A percentile compares a stretch with the other conserved stretches of the same genome.
These are phyloP conservation scores for Pedetes capensis DNA, from an alignment of 2,113 vertebrate genomes.

Conservation along the genomic window DNA sequence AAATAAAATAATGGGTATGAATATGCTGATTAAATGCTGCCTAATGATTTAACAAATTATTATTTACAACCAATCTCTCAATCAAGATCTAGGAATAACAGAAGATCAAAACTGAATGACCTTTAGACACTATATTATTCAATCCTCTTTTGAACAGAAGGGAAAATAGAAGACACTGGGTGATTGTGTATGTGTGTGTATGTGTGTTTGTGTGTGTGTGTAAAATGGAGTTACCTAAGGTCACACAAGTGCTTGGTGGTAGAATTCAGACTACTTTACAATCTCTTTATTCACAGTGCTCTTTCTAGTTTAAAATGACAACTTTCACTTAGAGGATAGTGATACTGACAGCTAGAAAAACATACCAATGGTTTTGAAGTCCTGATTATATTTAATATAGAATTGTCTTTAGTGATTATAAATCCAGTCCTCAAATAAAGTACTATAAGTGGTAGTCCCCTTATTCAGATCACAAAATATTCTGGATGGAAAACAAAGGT, in stretches of 20 bases:
- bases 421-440: not conserved
- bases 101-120: not conserved
- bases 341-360: not conserved
- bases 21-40: not conserved
- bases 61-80: not conserved
- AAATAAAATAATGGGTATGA: not conserved
- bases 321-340: not conserved
- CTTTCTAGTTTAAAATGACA: not conserved
- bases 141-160: not conserved
- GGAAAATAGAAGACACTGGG: not conserved
- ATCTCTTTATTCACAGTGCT: not conserved
- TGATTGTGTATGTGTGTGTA: not conserved
- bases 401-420: constrained; percentile 15
- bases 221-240: not conserved
- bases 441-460: not conserved
- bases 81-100: constrained; percentile 2
- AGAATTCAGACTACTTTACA: not conserved
- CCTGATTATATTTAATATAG: not conserved
- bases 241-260: not conserved
- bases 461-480: not conserved
- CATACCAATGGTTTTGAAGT: not conserved
- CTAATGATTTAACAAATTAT: not conserved
- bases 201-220: not conserved
- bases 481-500: not conserved
- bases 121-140: not conserved